Evolutionary conservation across 2,888 invertebrate species (phyloP).

Genomic region (Aethes cnicana): DNA sequence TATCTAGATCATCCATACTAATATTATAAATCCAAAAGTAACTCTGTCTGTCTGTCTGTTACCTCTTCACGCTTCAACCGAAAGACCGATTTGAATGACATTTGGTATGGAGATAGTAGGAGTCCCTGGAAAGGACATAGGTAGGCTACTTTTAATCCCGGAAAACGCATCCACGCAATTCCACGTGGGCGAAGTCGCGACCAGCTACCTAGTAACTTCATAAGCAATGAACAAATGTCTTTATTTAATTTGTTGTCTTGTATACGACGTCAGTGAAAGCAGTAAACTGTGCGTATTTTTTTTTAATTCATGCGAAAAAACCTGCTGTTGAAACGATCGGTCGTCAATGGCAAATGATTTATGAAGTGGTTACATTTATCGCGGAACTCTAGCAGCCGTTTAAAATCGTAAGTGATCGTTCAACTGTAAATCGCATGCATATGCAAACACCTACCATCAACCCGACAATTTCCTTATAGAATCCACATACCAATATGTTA

Average conservation of each 20-base stretch:
- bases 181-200: too few species aligned
- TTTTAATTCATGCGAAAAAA: slow-evolving; percentile 25
- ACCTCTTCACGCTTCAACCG: too few species aligned
- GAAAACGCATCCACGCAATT: too few species aligned
- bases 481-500: slow-evolving; percentile 42
- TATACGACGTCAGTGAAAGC: slow-evolving; percentile 17
- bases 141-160: too few species aligned
- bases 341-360: slow-evolving; percentile 38
- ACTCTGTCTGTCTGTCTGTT: too few species aligned
- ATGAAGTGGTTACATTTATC: slow-evolving; percentile 40
- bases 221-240: too few species aligned
- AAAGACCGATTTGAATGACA: too few species aligned
- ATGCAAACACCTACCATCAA: slow-evolving; percentile 35
- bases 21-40: too few species aligned
- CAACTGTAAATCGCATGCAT: slow-evolving; percentile 39
- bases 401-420: slow-evolving; percentile 41
- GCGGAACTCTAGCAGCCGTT: slow-evolving; percentile 40
- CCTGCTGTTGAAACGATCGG: slow-evolving; percentile 20
- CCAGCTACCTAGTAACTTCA: too few species aligned
- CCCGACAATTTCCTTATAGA: slow-evolving; percentile 40
- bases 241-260: not conserved
- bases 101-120: too few species aligned
- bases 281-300: slow-evolving; percentile 19
- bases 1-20: too few species aligned
- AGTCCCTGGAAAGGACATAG: too few species aligned